Base-by-base conservation (phyloP, 2,888 invertebrate genomes). In the Mesorhabditis spiculigera region DNA sequence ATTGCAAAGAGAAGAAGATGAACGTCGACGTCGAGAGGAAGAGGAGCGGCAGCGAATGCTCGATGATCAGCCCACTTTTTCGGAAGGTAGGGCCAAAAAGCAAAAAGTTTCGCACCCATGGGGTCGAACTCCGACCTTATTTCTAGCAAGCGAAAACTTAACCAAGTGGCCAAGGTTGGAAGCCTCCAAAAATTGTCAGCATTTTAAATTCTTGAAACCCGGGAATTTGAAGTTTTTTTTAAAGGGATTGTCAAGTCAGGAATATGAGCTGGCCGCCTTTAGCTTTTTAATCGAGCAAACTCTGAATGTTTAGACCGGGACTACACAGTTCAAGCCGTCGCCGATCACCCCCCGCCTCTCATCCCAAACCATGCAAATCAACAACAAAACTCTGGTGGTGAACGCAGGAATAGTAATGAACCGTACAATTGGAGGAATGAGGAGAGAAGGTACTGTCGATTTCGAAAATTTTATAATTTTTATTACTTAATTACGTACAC, bases 371-470 rank as follows among this genome's bases (percentile, higher is more conserved):
- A 50, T n/a, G 58, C 58, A n/a, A 10, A 10, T 13, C 58, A 50
- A 13, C 58, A 50, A 3, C 58, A 50, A 50, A 50, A 10, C 10
- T 50, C 58, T n/a, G 58, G n/a, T 50, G 8, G 10, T 13, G 28
- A 28, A 28, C 8, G 58, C 8, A 50, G 58, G 58, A 50, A 50
- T 50, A 50, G 58, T 3, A 50, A 50, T 50, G 58, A 50, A n/a
- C 58, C 58, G 10, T 50, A 50, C 58, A 50, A 50, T 50, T 50
- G 58, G 58, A 50, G 58, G n/a, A 50, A 50, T n/a, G 58, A 50
- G 8, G 58, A 50, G 8, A 50, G 58, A 3, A 10, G 58, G 58
- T 50, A 13, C n/a, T 10, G 8, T 50, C n/a, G 8, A 50, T 50
- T 13, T 10, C 10, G 1, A 50, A 13, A 50, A 50, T 50, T 50